Base-by-base conservation (phyloP, 2,888 invertebrate genomes). In the Meteorus cinctellus region DNA sequence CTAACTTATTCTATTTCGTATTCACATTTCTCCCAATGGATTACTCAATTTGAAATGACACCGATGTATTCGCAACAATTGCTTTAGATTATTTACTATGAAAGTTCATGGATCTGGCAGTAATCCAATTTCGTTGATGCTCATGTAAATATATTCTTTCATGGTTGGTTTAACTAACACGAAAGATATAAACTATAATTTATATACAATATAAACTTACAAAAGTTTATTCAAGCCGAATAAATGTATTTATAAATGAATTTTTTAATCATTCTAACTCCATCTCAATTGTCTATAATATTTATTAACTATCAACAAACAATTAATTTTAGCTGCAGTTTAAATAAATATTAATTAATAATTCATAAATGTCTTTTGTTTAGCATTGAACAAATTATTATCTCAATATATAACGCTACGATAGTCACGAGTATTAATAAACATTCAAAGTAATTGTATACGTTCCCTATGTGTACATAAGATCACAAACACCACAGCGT, bases 121-220 rank as follows among this genome's bases (percentile, higher is more conserved):
- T 74, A 75, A 81, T 86, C 87, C 85, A 86, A 81, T 77, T 74
- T 77, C 82, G 80, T 82, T 84, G 55, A 55, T 55, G 79, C 83
- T 80, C 83, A 83, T 84, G 84, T 84, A 84, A 85, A 84, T 85
- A 82, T 81, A 78, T 79, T 79, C 78, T 80, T 79, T 79, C 5
- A 55, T 19, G 65, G 69, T 69, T 78, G 60, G 16, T 45, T 77
- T 55, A 29, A 36, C 65, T 66, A 62, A 65, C 65, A 62, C 65
- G 19, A 60, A 62, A 62, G 71, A 71, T 73, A 72, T 75, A 66
- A 77, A 60, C 72, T n/a, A 48, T 48, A 16, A n/a, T 48, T 14
- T 48, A n/a, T 48, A 48, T 16, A 34, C 8, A 34, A 34, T 24
- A 24, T 24, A 24, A 1, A 24, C 1, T 24, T 24, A 24, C 24